Evolutionary conservation across 2,797 vertebrate species (phyloP).

Genomic region (Urophycis tenuis): DNA sequence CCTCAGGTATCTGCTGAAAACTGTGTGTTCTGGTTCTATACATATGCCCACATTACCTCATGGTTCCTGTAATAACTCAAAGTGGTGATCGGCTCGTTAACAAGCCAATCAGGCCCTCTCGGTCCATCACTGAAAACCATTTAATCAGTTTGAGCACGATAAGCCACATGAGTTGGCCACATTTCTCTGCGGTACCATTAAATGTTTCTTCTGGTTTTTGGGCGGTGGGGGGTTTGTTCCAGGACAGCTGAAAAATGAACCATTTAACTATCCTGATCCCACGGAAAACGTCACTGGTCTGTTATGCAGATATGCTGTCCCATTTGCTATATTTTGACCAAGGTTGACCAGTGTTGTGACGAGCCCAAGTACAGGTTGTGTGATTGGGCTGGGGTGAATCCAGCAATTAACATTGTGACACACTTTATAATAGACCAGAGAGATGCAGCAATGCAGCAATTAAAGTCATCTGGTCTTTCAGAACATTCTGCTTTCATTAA

Average conservation of each 20-base stretch:
- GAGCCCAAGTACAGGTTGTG: too few relatives aligned
- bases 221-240: too few relatives aligned
- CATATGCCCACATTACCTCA: background rate
- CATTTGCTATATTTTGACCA: too few relatives aligned
- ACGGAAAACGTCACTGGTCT: background rate
- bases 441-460: slow-evolving; percentile 37
- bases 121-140: background rate
- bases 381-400: slow-evolving; percentile 11
- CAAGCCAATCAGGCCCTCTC: background rate
- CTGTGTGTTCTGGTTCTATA: slow-evolving; percentile 2
- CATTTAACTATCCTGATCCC: background rate
- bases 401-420: slow-evolving; percentile 22
- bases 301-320: background rate
- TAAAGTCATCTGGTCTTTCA: background rate
- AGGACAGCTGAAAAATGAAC: background rate
- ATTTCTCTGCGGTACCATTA: background rate
- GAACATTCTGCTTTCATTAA: too few relatives aligned
- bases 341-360: too few relatives aligned
- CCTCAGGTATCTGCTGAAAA: slow-evolving; percentile 5
- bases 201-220: background rate
- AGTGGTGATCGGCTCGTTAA: slow-evolving; percentile 12
- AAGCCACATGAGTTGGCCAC: background rate
- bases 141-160: slow-evolving; percentile 5
- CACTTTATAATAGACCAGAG: slow-evolving; percentile 42
- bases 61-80: slow-evolving; percentile 5